Base-by-base conservation (phyloP, 2,797 vertebrate genomes). In the Sebastes aleutianus region DNA sequence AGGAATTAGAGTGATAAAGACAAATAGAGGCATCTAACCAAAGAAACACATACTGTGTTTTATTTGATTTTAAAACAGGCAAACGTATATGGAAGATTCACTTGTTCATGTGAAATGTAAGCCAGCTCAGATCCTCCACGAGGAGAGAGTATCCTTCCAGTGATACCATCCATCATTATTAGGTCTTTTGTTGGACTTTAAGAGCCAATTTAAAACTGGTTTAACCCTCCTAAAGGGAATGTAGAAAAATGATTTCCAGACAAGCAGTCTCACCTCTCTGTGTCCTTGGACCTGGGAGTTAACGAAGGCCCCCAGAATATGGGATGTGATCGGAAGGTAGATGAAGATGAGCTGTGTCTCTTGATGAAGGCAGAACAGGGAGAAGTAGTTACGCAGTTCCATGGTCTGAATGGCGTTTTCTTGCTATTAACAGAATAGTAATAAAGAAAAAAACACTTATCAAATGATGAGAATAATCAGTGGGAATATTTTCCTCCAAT, bases 241-340 rank as follows among this genome's bases (percentile, higher is more conserved):
- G 72, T 29, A 13, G 54, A 74, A 59, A 76, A 72, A 62, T 65
- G 29, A 77, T 78, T 87, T 83, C 65, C 82, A 77, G 70, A 73
- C 63, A n/a, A 53, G 57, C 61, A 1, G 68, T 22, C 95, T 95
- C 87, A 98, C 99, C 97, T 99, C 99, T 91, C 94, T 93, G 94
- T 99, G 98, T 72, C 98, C 98, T 93, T 98, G 98, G 90, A 98
- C 97, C 94, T 99, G 99, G 3, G 99, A 99, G 94, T 97, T 97
- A 76, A 99, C 97, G 32, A 99, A 99, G 79, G 98, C 96, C 50
- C 97, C 97, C 50, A 99, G 84, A 84, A 99, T 98, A 85, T 98
- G 97, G 26, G 97, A 97, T 0, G 98, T 98, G 88, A 99, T 97
- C 11, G 97, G 98, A 88, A 99, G 96, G 89, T 99, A 99, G 84